A percentile compares a stretch with the other conserved stretches of the same genome.
phyloP scores from a whole-genome alignment of 2,888 invertebrate genomes.

The Monochamus alternatus region DNA sequence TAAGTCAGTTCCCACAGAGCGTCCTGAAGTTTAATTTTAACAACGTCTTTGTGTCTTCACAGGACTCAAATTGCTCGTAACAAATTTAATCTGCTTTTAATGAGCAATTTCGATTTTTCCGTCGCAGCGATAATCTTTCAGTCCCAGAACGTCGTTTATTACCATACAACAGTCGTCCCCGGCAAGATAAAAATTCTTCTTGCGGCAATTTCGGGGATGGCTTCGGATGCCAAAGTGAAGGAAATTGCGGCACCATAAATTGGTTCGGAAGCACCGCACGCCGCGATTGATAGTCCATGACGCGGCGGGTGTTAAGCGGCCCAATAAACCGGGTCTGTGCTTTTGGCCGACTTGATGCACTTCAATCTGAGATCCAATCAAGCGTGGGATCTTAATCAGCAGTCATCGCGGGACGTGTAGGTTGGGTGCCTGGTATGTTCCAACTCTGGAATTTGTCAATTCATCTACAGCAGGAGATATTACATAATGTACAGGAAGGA shows the following conservation, averaged over 20 bases:
- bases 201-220: conserved; percentile 22
- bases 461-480: too few relatives aligned
- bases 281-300: conserved; percentile 58
- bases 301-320: conserved; percentile 55
- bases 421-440: conserved; percentile 23
- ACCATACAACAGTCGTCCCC: conserved; percentile 6
- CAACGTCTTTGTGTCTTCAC: not conserved
- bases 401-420: conserved; percentile 46
- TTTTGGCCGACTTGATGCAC: conserved; percentile 50
- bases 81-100: conserved; percentile 5
- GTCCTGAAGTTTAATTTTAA: not conserved
- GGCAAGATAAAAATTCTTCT: not conserved
- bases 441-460: not conserved
- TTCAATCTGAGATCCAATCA: conserved; percentile 49
- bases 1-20: not conserved
- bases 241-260: conserved; percentile 46
- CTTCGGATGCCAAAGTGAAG: conserved; percentile 20
- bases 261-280: conserved; percentile 50
- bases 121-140: not conserved
- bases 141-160: not conserved
- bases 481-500: too few relatives aligned
- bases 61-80: not conserved
- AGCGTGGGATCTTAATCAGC: conserved; percentile 48
- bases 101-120: conserved; percentile 16
- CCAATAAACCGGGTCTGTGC: conserved; percentile 51